Evolutionary conservation across 1,140 invertebrate species (phyloP), one percentile per base, ranked within the genome.

Genomic region (Drosophila obscura): DNA sequence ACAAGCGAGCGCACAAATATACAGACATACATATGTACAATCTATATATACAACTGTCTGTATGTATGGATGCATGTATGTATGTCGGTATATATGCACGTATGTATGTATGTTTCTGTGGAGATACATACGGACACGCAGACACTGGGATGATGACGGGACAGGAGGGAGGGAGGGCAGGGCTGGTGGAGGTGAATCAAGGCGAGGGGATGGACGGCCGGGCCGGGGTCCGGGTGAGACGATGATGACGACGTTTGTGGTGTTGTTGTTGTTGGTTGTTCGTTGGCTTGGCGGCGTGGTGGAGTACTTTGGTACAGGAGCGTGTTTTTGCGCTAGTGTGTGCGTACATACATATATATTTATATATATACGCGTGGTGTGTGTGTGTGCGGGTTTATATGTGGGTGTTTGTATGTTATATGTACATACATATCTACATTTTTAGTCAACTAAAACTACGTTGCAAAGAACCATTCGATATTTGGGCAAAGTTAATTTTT

Each of bases 281-380:
- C 74, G 66, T 76, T 73, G 71, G 57, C 77, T 79, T 66, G 51
- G 72, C 77, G 81, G 77, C 68, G 57, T 81, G 73, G 82, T 87
- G 81, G 82, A 85, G 81, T 78, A 81, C 73, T 63, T 82, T 73
- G 74, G 82, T 87, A 87, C 82, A 87, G 82, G 83, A 87, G 82
- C 83, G 83, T 87, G 83, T 85, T 87, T 77, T 68, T 87, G 69
- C 81, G 81, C 68, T 87, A 76, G 82, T 73, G 63, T 73, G 63
- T 85, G 44, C 68, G 66, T 41, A 16, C 55, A 4, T 79, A 31
- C 8, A 44, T 61, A 16, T 73, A 56, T 60, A 49, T 74, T 52
- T 68, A 79, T 59, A 45, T 58, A 31, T 31, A 31, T 31, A 9
- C 26, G 31, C 41, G 56, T 63, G 73, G 73, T 57, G 31, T 67